Base-by-base conservation (phyloP, 1,140 invertebrate species). In the Venustaconcha ellipsiformis region DNA sequence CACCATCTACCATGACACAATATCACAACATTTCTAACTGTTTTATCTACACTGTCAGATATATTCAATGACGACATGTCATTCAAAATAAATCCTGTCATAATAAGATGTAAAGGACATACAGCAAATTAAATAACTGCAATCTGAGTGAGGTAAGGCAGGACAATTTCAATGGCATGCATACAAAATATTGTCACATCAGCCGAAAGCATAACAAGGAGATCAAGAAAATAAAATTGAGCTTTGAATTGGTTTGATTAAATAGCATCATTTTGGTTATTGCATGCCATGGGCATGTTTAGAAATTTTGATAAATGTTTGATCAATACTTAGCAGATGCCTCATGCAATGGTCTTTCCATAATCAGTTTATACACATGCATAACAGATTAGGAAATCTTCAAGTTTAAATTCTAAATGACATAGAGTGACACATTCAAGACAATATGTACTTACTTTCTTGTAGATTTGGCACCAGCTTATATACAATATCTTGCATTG, bases 401-500 rank as follows among this genome's bases (percentile, higher is more conserved):
- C n/a, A n/a, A n/a, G n/a, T n/a, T n/a, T n/a, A n/a, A n/a, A n/a
- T n/a, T n/a, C n/a, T 72, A 20, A 66, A 14, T 59, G 20, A 20
- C 17, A n/a, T n/a, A 72, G 18, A 60, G 18, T 37, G 37, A 37
- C 5, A 37, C 5, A 37, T 37, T 37, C 37, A 37, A 37, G 37
- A 66, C 17, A 12, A 20, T 56, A n/a, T 18, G 4, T 58, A 84
- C 88, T 87, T 82, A 90, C 90, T 85, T 80, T 90, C 84, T 82
- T 89, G 86, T 68, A 90, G 80, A 78, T 89, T 84, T 58, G 90
- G 89, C 48, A 90, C 89, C 71, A 90, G 70, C 93, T 99, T 99
- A 91, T 97, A 99, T 67, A 99, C 97, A 91, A 99, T 98, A 92
- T 99, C 97, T 91, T 99, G 97, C 97, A 99, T 98, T 78, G 97